Evolutionary conservation across 2,797 vertebrate species (phyloP), one percentile per base, ranked within the genome.

Genomic region (Tinamus major): DNA sequence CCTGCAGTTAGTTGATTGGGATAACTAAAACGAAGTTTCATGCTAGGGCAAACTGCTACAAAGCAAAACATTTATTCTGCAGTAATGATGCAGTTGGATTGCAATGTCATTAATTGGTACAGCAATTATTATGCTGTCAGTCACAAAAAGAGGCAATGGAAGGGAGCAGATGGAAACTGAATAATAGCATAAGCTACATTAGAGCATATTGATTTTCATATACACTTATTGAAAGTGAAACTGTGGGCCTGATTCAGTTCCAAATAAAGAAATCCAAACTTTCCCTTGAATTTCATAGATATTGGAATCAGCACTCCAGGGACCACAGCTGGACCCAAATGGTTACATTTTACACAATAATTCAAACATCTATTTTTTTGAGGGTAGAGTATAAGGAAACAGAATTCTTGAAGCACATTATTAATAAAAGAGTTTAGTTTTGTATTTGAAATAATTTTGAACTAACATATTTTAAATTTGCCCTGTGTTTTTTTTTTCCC

Each of bases 31-130:
- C 51, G 81, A 95, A 95, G 92, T 94, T 95, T 96, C 89, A 75
- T 74, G 92, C 67, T 83, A 95, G 77, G 95, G 95, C 78, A 91
- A 95, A 95, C 93, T 49, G 59, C 91, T 86, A 84, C 74, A 91
- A 92, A 96, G 91, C 77, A 95, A 96, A 96, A 88, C 85, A 91
- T 89, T 93, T 96, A 90, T 94, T 94, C 87, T 86, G 75, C 87
- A 87, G 76, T 71, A 92, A 90, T 5, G 53, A 93, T 78, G 92
- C 79, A 48, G 82, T 95, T 94, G 94, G 81, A 92, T 85, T 94
- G 93, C 83, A 95, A 95, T 53, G 72, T 49, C 65, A 90, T 93
- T 95, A 96, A 94, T 93, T 90, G 95, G 88, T 82, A 85, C 33
- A 89, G 75, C 86, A 87, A 80, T 94, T 94, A 96, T 86, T 91